Evolutionary conservation across 2,113 vertebrate genomes (phyloP).

Genomic region (Fulmarus glacialis): DNA sequence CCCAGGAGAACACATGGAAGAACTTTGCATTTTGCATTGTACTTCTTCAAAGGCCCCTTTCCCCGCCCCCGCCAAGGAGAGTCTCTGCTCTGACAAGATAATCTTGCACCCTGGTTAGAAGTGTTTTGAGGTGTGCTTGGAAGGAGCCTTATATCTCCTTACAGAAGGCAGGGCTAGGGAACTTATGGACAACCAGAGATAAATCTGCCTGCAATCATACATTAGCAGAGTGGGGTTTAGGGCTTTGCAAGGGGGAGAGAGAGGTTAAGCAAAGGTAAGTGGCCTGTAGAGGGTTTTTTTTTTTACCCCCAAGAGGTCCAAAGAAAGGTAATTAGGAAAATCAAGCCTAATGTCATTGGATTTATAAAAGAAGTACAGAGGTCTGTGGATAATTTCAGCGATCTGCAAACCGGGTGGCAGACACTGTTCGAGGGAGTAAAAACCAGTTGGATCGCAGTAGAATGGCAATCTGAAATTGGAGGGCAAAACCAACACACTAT

Average conservation of each 20-base stretch:
- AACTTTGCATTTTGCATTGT: not conserved
- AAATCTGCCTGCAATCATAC: not conserved
- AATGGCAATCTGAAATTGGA: not conserved
- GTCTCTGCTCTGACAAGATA: not conserved
- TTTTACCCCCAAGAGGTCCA: not conserved
- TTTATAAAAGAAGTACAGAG: not conserved
- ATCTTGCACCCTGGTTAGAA: not conserved
- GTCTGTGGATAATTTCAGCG: not conserved
- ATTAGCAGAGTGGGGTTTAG: not conserved
- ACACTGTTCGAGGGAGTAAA: not conserved
- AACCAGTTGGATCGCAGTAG: not conserved
- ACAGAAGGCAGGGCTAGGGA: not conserved
- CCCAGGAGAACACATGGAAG: too few species aligned
- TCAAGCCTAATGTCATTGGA: not conserved
- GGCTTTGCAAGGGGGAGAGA: not conserved
- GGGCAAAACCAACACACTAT: not conserved
- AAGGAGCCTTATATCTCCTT: not conserved
- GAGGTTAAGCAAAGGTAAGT: not conserved
- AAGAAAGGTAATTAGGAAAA: not conserved
- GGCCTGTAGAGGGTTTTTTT: not conserved
- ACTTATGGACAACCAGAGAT: not conserved
- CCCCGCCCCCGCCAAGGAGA: accelerated
- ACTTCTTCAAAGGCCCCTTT: not conserved
- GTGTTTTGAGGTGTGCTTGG: not conserved
- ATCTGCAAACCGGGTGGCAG: not conserved